These are phyloP conservation scores for Euborellia annulipes DNA, from an alignment of 1,140 invertebrate genomes.

Conservation along the genomic window DNA sequence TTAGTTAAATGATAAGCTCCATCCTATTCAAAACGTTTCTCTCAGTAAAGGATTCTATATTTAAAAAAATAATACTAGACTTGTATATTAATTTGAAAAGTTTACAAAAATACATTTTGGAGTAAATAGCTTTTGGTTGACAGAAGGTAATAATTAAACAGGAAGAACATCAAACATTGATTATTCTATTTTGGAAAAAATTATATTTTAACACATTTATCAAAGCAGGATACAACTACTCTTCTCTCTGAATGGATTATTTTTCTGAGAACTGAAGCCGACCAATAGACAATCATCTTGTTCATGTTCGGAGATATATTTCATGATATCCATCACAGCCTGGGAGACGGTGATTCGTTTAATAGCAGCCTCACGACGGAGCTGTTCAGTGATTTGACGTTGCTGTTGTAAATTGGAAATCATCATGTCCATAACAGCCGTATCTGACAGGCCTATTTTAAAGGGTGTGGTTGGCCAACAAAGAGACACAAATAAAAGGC, in stretches of 20 bases:
- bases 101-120: no score
- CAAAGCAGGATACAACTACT: constrained; percentile 77
- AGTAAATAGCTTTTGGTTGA: no score
- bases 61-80: no score
- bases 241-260: constrained; percentile 95
- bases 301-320: constrained; percentile 82
- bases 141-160: no score
- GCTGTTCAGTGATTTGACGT: constrained; percentile 80
- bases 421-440: constrained; percentile 78
- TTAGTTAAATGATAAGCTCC: no score
- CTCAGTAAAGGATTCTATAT: no score
- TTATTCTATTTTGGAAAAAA: not conserved
- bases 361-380: constrained; percentile 77
- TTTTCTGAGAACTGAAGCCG: constrained; percentile 88
- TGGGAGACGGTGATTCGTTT: constrained; percentile 75
- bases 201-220: constrained; percentile 14
- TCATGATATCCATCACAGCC: constrained; percentile 84
- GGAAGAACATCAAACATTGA: no score
- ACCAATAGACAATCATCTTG: constrained; percentile 90
- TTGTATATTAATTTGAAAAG: no score
- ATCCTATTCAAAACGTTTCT: no score
- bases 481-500: no score
- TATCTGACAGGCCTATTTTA: constrained; percentile 65
- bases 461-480: constrained; percentile 14
- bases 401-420: constrained; percentile 82